These are phyloP conservation scores for Spodoptera litura DNA, from an alignment of 1,140 invertebrate species.

Conservation along the genomic window DNA sequence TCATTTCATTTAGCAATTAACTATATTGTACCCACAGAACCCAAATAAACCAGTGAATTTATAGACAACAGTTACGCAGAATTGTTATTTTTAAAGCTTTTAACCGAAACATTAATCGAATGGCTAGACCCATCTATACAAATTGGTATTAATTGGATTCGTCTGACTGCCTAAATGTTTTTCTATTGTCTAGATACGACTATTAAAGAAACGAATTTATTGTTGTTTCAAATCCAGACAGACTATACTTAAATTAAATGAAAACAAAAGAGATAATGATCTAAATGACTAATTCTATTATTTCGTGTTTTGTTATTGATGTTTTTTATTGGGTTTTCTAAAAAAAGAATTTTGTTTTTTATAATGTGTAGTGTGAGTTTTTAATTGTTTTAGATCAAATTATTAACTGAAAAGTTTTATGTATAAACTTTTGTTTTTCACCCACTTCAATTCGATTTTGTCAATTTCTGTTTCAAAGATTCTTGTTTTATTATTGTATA, in stretches of 20 bases:
- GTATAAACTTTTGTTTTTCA: no score
- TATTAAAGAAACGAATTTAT: neutral
- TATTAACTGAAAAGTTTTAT: no score
- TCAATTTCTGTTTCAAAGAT: no score
- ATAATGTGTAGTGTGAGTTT: no score
- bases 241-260: neutral
- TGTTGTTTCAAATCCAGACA: neutral
- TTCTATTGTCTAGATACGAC: neutral
- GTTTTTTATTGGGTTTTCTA: no score
- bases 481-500: no score
- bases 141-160: conserved; percentile 15
- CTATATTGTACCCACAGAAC: no score
- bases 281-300: neutral
- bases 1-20: no score
- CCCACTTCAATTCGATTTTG: no score
- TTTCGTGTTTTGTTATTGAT: neutral
- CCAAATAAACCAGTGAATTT: neutral
- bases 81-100: conserved; percentile 6
- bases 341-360: no score
- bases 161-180: conserved; percentile 21
- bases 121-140: conserved; percentile 14
- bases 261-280: conserved; percentile 9
- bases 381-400: no score
- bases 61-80: neutral
- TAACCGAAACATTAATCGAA: neutral